Base-by-base conservation (phyloP, 1,140 invertebrate species). In the Pseudomyrmex flavicornis region DNA sequence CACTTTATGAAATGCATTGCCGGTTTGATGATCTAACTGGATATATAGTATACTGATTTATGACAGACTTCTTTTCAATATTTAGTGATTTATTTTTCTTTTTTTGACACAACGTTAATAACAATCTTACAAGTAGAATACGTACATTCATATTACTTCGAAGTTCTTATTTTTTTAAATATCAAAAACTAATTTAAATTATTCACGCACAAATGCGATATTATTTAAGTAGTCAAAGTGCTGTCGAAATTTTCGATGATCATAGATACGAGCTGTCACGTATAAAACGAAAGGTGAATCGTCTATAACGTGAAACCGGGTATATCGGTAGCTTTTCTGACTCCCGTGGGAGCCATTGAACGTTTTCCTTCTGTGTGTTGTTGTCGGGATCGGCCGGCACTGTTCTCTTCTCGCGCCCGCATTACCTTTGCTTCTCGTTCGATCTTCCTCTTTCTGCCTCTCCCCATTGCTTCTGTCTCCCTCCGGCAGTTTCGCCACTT, bases 401-500 rank as follows among this genome's bases (percentile, higher is more conserved):
- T 17, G 65, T 50, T 35, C 52, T 63, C 76, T 69, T 77, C 74
- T 62, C 48, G 61, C 48, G 35, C 35, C 58, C 46, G 52, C 74
- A 59, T 66, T 72, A 52, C 74, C 76, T 85, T n/a, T 54, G 63
- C 65, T 73, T 84, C 59, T 26, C 63, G 20, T 68, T 58, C 65
- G 10, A 59, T 74, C 58, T 48, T 46, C 54, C 59, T 69, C 61
- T 70, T 50, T 58, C 63, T 76, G 26, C 61, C 26, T 46, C 20
- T 75, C 59, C 48, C 66, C 79, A 48, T 76, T 46, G 70, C 22
- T 48, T 59, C 77, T 83, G 63, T 87, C 52, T 80, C 63, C 65
- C 73, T 73, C 59, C 46, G 73, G 50, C 74, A 26, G 62, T 75
- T 82, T 75, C 59, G 58, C 68, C 54, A 17, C 70, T 89, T 72